Conservation (phyloP, 1,140 invertebrate genomes). For the Musca vetustissima region DNA sequence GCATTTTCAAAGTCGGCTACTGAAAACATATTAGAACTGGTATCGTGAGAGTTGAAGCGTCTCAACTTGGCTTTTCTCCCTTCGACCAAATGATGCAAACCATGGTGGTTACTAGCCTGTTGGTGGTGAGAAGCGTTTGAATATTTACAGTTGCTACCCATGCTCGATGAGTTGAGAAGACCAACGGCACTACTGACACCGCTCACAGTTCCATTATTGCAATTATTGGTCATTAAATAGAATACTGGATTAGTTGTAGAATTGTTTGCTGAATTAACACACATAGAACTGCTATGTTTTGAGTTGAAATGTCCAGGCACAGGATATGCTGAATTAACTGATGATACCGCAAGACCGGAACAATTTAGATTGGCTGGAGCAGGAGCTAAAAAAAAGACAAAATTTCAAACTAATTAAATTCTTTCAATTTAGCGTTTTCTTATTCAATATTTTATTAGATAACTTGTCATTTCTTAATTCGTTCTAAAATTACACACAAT, state of each 20-base stretch:
- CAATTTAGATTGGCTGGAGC: not conserved
- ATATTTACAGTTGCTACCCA: not conserved
- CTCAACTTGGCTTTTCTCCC: constrained; percentile 52
- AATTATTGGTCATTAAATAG: constrained; percentile 30
- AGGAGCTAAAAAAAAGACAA: not conserved
- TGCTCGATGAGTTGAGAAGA: not conserved
- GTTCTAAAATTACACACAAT: too few relatives aligned
- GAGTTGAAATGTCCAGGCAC: constrained; percentile 1
- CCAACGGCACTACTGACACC: constrained; percentile 13
- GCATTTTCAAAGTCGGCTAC: constrained; percentile 55
- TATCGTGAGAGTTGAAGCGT: constrained; percentile 55
- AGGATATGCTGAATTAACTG: constrained; percentile 1
- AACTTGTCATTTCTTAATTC: too few relatives aligned
- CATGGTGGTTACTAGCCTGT: constrained; percentile 6
- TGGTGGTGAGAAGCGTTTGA: constrained; percentile 28
- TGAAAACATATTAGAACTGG: constrained; percentile 55
- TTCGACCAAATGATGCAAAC: constrained; percentile 31
- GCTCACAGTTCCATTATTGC: constrained; percentile 22
- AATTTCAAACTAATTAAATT: too few relatives aligned
- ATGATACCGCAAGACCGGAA: not conserved
- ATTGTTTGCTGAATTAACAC: constrained; percentile 12
- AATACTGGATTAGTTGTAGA: constrained; percentile 30
- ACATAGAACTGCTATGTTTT: constrained; percentile 20
- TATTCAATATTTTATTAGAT: too few relatives aligned
- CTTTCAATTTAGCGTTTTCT: too few relatives aligned